Evolutionary conservation across 2,888 invertebrate genomes (phyloP), one percentile per base, ranked within the genome.

Genomic region (Synergus itoensis): DNA sequence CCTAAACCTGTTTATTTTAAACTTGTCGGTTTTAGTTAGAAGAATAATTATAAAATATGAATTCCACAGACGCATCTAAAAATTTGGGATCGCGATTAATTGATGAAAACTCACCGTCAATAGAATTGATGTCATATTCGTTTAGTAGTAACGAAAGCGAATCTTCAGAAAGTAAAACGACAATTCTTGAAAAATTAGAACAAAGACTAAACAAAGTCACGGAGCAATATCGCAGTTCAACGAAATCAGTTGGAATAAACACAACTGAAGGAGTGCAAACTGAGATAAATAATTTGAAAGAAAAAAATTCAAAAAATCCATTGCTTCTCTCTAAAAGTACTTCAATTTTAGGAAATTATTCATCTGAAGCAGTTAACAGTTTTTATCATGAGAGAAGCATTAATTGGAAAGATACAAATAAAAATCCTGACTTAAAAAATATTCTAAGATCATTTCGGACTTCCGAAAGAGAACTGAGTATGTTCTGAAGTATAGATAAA

Each of bases 121-220:
- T n/a, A 16, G 48, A 48, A 48, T 48, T 48, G 48, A 48, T 48
- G 16, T 48, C 16, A 16, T 48, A n/a, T 7, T 48, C 48, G 48
- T 48, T n/a, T n/a, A 48, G 48, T 48, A n/a, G n/a, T 53, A 53
- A 53, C n/a, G 53, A 53, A 53, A 53, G n/a, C 53, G 53, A n/a
- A 53, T n/a, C 16, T n/a, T n/a, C 53, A n/a, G 53, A n/a, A n/a
- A 53, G n/a, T 7, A 53, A 43, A 43, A 9, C 3, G 43, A 11
- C 1, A n/a, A 53, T 53, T 53, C 53, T 53, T 7, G 53, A 53
- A 53, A n/a, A 53, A 8, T 7, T 53, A 53, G 53, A 53, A 53
- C n/a, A 53, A n/a, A 53, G n/a, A n/a, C n/a, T n/a, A 8, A 53
- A 53, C 0, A n/a, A 53, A 53, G 53, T n/a, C 1, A 53, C 53